Evolutionary conservation across 2,888 invertebrate genomes (phyloP), one percentile per base, ranked within the genome.

Genomic region (Phengaris alcon): DNA sequence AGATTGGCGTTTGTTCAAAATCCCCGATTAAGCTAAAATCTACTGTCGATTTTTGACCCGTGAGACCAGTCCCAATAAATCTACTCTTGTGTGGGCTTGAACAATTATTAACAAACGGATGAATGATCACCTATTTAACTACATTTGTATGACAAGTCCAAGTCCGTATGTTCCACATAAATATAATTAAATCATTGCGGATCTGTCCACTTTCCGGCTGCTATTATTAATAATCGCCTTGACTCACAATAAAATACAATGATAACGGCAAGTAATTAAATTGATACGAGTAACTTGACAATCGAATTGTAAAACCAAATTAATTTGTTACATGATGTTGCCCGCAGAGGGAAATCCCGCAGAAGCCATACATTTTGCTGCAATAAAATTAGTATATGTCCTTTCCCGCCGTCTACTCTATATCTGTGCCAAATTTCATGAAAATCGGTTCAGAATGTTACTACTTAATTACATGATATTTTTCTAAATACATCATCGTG

Each of bases 181-280:
- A 90, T 91, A 90, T 91, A 90, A 91, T 88, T 85, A 86, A 90
- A 88, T 86, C 88, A 83, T 86, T 82, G 83, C 90, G 90, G 92
- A 91, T 90, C 89, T 90, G 82, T 81, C 77, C 78, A 75, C 79
- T 83, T 85, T 83, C 84, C 83, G 84, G 82, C 82, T 82, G 82
- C 81, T 75, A 77, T 76, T 77, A 78, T 77, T 78, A 76, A 77
- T 76, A 75, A 75, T 77, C 79, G 78, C 77, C 78, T 78, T 81
- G 80, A 81, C 75, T 79, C 79, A 78, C 79, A 78, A 76, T 75
- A 75, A 73, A 78, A 35, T 35, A 35, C 35, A 35, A 80, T 80
- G 81, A 81, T 80, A 80, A 80, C 75, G 78, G 73, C 46, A 44
- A 22, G 48, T 64, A 44, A 64, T 64, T 44, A 64, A 15, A 44